These are phyloP conservation scores for Papilio machaon DNA, from an alignment of 1,140 invertebrate species.

Conservation along the genomic window DNA sequence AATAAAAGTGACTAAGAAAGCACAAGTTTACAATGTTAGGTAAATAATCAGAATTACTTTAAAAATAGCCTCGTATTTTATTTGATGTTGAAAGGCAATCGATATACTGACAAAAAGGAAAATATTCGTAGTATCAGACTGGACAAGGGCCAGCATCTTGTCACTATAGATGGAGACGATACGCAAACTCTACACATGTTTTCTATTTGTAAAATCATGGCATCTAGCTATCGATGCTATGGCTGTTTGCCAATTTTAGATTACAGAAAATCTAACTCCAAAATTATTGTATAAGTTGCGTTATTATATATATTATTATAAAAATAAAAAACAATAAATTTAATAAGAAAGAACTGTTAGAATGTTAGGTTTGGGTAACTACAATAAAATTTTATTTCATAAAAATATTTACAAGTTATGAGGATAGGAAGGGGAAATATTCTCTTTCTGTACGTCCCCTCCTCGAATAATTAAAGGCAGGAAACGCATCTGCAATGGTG, in stretches of 20 bases:
- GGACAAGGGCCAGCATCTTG: constrained; percentile 31
- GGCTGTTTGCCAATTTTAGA: background rate
- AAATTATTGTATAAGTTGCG: background rate
- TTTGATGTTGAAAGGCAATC: background rate
- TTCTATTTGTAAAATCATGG: constrained; percentile 33
- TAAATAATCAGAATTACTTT: background rate
- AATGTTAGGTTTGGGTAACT: background rate
- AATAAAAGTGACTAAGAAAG: background rate
- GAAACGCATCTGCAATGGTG: no score
- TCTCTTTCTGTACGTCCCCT: no score
- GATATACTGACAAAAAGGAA: background rate
- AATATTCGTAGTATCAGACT: background rate
- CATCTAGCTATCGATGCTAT: constrained; percentile 1
- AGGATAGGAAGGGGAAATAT: no score
- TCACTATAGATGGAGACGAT: constrained; percentile 21
- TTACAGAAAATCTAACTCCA: background rate
- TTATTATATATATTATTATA: background rate
- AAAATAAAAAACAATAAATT: background rate
- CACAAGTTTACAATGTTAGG: background rate
- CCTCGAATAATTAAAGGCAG: no score
- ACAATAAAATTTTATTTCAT: no score
- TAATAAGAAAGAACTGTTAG: background rate
- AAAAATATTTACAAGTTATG: no score
- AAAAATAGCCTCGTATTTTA: background rate
- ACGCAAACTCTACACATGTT: constrained; percentile 27